Conservation (phyloP, 64 coral and sea anemone species). For the Montipora cactus region DNA sequence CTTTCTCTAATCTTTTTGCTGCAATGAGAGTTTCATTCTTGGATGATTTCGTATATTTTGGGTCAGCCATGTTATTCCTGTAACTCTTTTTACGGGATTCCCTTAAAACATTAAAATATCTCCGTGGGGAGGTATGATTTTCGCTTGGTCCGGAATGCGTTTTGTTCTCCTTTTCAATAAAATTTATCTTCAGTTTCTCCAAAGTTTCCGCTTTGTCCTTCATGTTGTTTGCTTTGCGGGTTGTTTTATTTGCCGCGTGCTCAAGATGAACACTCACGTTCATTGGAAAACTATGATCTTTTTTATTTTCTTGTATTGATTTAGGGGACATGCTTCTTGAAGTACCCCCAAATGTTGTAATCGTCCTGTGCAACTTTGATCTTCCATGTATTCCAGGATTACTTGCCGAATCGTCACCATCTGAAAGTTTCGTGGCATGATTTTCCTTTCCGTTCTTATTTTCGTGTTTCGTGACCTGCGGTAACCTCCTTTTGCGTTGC, state of each 20-base stretch:
- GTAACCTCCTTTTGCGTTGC: background rate
- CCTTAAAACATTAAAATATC: background rate
- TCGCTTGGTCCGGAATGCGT: background rate
- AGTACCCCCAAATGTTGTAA: background rate
- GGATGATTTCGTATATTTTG: background rate
- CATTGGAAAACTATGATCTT: background rate
- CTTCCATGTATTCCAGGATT: background rate
- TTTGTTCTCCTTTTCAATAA: background rate
- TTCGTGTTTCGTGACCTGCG: background rate
- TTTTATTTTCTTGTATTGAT: background rate
- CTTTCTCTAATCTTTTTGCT: background rate
- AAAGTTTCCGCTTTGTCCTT: background rate
- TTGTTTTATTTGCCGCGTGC: no score
- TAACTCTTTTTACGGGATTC: background rate
- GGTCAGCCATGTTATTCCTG: background rate
- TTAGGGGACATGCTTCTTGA: background rate
- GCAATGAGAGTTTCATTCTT: background rate
- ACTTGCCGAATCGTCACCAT: background rate
- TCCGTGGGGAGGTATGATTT: background rate
- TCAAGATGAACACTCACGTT: background rate
- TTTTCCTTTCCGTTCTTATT: background rate
- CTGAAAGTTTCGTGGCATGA: background rate
- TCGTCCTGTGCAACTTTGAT: background rate
- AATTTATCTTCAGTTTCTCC: constrained; percentile 23
- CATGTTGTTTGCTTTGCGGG: background rate